Percentiles rank a stretch among this genome's conserved stretches.
Conservation (phyloP, 2,888 invertebrate species). For the Netelia melanura region DNA sequence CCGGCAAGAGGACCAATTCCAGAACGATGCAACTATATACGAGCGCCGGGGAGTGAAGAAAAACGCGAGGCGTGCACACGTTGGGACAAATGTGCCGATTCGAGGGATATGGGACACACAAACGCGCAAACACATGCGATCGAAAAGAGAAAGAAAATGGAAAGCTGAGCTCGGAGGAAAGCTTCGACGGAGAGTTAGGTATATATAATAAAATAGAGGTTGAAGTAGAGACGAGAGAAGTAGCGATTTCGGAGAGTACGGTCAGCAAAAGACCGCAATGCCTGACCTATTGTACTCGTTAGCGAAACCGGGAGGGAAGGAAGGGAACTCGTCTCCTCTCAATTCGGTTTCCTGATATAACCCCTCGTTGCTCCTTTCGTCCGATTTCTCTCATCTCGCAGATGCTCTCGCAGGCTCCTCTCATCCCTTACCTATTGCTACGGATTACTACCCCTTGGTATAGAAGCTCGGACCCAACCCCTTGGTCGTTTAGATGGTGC, state of each 20-base stretch:
- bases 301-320: constrained; percentile 58
- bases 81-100: constrained; percentile 39
- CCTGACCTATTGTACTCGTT: constrained; percentile 80
- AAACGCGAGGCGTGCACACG: constrained; percentile 1
- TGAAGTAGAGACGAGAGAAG: constrained; percentile 35
- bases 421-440: constrained; percentile 18
- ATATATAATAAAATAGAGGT: not conserved
- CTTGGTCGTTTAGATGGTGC: constrained; percentile 15
- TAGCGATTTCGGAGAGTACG: constrained; percentile 73
- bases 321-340: constrained; percentile 32
- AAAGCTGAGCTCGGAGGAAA: not conserved
- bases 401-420: constrained; percentile 10
- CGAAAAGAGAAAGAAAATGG: not conserved
- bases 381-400: constrained; percentile 46
- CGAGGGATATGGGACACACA: constrained; percentile 35
- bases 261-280: constrained; percentile 80
- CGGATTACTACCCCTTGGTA: constrained; percentile 37
- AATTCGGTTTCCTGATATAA: constrained; percentile 70
- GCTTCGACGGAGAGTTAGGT: not conserved
- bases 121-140: not conserved
- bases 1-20: constrained; percentile 56
- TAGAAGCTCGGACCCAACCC: constrained; percentile 39
- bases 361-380: constrained; percentile 63
- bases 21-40: constrained; percentile 43
- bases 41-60: constrained; percentile 33